Base-by-base conservation (phyloP, 2,113 vertebrate genomes). In the Pionites leucogaster region DNA sequence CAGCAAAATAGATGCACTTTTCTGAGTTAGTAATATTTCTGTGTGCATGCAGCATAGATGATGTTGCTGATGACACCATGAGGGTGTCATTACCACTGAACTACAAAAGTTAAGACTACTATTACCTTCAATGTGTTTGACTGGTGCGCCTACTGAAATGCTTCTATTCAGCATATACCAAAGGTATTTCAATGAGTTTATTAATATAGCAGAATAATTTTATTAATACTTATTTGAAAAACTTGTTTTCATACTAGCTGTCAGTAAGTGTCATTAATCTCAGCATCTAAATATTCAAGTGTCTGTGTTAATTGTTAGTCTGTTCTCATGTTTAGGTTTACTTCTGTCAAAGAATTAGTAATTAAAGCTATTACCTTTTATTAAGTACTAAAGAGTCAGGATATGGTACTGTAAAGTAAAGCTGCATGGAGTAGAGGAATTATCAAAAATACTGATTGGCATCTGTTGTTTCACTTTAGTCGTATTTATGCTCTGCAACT, bases 1-100 rank as follows among this genome's bases (percentile, higher is more conserved):
- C 8, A 17, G 27, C 13, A 49, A 47, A 62, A 90, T 5, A 68
- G 27, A 52, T 47, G 8, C 19, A 28, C 9, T 91, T 88, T 77
- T 46, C 52, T 72, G 28, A 63, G 11, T 79, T 37, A 17, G 22
- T 44, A 63, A 19, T 31, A 41, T 46, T 77, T 57, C 25, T 83
- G 13, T 64, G 49, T 47, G 9, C 10, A 18, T 8, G 6, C 49
- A 3, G 0, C 13, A 5, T n/a, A 1, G 7, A 7, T 15, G 25
- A 3, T 37, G 24, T 25, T 86, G 52, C 10, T 7, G 3, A 2
- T 72, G 39, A 25, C 46, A 49, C 7, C 8, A 19, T 17, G 28
- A 85, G 57, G 31, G 25, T 68, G n/a, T n/a, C n/a, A n/a, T 88
- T 64, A 35, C 7, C 10, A 23, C 1, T 37, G 31, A 35, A 52